A percentile compares a stretch with the other conserved stretches of the same genome.
Evolutionary conservation across 2,113 vertebrate species (phyloP).

Genomic region (Okapia johnstoni): DNA sequence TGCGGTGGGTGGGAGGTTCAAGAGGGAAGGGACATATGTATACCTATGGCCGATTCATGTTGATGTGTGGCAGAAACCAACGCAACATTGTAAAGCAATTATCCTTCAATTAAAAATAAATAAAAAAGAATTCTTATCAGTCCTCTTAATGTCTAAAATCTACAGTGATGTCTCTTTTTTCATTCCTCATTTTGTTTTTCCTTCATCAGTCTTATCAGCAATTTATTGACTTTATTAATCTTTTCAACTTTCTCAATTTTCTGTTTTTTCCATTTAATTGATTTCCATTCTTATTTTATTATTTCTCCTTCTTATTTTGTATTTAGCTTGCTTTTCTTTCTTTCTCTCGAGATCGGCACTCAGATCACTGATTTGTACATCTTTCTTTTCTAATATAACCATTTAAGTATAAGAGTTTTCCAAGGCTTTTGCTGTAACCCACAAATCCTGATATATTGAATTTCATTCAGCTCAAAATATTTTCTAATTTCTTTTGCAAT

Average conservation of each 20-base stretch:
- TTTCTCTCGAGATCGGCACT: background rate
- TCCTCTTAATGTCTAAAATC: background rate
- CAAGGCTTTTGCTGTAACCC: background rate
- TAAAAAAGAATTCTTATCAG: accelerated
- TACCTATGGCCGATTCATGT: background rate
- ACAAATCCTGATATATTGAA: background rate
- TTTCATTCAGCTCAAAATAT: background rate
- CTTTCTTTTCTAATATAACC: background rate
- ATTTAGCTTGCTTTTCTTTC: background rate
- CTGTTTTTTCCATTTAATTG: background rate
- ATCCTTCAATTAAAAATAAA: background rate
- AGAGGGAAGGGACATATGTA: background rate
- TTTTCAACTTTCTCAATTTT: background rate
- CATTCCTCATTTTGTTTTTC: background rate
- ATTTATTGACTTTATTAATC: background rate
- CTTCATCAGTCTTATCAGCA: background rate
- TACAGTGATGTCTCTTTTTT: background rate
- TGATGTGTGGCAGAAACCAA: background rate
- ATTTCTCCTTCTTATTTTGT: background rate
- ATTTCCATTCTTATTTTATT: background rate
- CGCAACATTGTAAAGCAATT: background rate
- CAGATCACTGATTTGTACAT: background rate
- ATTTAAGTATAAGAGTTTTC: background rate
- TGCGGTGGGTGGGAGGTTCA: background rate
- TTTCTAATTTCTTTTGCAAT: background rate